Evolutionary conservation across 2,888 invertebrate species (phyloP).

Genomic region (Ectemnius continuus): DNA sequence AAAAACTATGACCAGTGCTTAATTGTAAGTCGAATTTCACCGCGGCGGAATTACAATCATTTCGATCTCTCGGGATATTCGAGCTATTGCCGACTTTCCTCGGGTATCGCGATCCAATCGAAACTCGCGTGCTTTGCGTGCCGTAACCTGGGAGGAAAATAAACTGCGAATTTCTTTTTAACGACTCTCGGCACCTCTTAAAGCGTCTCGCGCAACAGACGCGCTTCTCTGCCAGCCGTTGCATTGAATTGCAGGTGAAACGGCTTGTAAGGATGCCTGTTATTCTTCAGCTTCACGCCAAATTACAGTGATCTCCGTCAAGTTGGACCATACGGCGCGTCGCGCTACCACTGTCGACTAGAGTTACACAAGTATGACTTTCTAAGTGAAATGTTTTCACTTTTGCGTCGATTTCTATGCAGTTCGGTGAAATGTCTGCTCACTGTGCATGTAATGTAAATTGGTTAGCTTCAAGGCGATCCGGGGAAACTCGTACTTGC

Average conservation of each 20-base stretch:
- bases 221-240: neutral
- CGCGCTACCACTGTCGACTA: slow-evolving; percentile 25
- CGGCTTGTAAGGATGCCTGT: neutral
- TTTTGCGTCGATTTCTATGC: slow-evolving; percentile 54
- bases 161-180: neutral
- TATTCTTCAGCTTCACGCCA: slow-evolving; percentile 2
- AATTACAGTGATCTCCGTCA: slow-evolving; percentile 30
- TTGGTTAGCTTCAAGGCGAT: slow-evolving; percentile 9
- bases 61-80: too few relatives aligned
- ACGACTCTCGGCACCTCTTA: neutral
- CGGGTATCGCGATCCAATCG: too few relatives aligned
- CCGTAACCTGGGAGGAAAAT: too few relatives aligned
- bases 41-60: too few relatives aligned
- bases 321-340: slow-evolving; percentile 25
- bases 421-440: slow-evolving; percentile 40
- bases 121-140: too few relatives aligned
- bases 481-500: too few relatives aligned
- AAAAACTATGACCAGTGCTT: too few relatives aligned
- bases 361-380: slow-evolving; percentile 52
- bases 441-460: slow-evolving; percentile 17
- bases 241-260: neutral
- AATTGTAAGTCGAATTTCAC: too few relatives aligned
- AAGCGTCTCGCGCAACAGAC: neutral
- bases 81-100: too few relatives aligned
- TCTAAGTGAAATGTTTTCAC: slow-evolving; percentile 62